A percentile compares a stretch with the other conserved stretches of the same genome.
These are phyloP conservation scores for Drosophila greeni DNA, from an alignment of 2,888 invertebrate genomes.

Conservation along the genomic window DNA sequence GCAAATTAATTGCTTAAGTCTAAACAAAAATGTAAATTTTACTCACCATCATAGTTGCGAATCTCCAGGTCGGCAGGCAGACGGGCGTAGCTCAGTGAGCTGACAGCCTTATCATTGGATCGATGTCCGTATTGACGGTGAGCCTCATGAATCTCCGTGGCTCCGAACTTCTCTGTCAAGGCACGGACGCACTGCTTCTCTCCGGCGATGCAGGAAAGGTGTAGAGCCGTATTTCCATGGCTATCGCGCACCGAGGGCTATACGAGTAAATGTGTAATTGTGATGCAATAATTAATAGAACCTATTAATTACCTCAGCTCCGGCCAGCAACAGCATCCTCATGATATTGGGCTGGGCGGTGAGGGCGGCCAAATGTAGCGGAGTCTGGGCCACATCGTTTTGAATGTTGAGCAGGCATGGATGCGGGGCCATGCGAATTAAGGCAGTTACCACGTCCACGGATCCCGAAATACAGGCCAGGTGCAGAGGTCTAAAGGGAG, in stretches of 20 bases:
- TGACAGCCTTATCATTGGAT: constrained; percentile 76
- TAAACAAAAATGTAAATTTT: background rate
- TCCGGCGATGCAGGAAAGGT: constrained; percentile 87
- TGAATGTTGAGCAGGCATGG: constrained; percentile 87
- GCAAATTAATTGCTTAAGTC: background rate
- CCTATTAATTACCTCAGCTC: constrained; percentile 81
- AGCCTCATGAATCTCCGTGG: constrained; percentile 79
- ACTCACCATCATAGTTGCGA: constrained; percentile 91
- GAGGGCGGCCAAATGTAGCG: constrained; percentile 91
- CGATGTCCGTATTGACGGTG: constrained; percentile 77
- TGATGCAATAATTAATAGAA: constrained; percentile 2
- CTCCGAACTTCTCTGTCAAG: constrained; percentile 84
- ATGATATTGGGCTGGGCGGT: constrained; percentile 87
- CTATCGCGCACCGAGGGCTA: constrained; percentile 84
- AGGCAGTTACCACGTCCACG: constrained; percentile 85
- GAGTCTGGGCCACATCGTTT: constrained; percentile 89
- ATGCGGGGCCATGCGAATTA: constrained; percentile 88
- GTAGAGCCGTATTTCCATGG: constrained; percentile 91
- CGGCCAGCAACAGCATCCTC: constrained; percentile 88
- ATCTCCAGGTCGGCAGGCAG: constrained; percentile 85
- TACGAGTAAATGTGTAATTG: background rate
- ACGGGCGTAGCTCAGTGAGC: constrained; percentile 75
- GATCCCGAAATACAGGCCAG: constrained; percentile 89
- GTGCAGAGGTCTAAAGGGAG: constrained; percentile 86
- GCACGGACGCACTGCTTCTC: constrained; percentile 86